Evolutionary conservation across 2,797 vertebrate species (phyloP).

Genomic region (Labroides dimidiatus): DNA sequence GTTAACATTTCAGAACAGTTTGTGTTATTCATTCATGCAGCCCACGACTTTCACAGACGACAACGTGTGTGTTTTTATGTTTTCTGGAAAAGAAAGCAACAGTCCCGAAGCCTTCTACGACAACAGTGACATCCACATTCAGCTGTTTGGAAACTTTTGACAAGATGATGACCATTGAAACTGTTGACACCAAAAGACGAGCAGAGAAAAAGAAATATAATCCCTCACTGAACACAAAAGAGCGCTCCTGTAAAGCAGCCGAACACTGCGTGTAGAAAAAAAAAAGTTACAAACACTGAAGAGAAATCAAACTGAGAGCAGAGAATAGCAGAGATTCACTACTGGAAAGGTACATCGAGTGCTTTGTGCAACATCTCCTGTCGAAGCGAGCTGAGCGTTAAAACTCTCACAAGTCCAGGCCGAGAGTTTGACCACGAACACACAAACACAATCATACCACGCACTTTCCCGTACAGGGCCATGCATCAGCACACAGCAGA

Average conservation of each 20-base stretch:
- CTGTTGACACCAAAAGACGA: conserved; percentile 64
- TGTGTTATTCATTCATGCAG: conserved; percentile 90
- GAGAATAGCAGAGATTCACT: conserved; percentile 71
- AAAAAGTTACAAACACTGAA: conserved; percentile 64
- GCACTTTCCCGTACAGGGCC: conserved; percentile 70
- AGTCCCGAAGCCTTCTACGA: conserved; percentile 72
- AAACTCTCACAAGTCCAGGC: conserved; percentile 57
- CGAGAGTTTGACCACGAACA: conserved; percentile 43
- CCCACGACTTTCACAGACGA: conserved; percentile 85
- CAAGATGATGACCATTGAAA: conserved; percentile 69
- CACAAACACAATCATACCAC: conserved; percentile 33
- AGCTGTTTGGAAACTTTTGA: conserved; percentile 75
- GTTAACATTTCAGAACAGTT: conserved; percentile 83
- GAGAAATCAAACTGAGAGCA: conserved; percentile 68
- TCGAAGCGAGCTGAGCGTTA: conserved; percentile 74
- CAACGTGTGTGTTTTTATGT: conserved; percentile 74
- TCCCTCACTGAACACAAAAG: conserved; percentile 54
- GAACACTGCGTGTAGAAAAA: conserved; percentile 61
- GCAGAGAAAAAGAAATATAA: conserved; percentile 69
- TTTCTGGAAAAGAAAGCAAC: conserved; percentile 79
- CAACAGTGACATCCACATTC: conserved; percentile 73
- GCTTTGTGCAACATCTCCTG: conserved; percentile 80
- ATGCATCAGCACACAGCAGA: conserved; percentile 89
- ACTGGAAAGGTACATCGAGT: conserved; percentile 79
- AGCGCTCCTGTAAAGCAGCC: conserved; percentile 64